These are phyloP conservation scores for Rhabdomys dilectus DNA, from an alignment of 2,113 vertebrate genomes.

Conservation along the genomic window DNA sequence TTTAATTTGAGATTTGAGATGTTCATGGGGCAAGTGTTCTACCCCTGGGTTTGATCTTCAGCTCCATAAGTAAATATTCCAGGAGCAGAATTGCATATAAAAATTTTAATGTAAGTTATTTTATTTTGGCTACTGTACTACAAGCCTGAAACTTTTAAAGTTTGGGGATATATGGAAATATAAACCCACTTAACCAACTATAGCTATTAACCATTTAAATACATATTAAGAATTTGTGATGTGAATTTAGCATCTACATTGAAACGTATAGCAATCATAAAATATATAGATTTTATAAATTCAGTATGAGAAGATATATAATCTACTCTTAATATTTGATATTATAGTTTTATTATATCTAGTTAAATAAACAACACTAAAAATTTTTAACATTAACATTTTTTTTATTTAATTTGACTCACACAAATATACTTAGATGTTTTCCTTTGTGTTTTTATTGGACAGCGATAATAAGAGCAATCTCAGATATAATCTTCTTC, in stretches of 20 bases:
- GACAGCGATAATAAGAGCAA: background rate
- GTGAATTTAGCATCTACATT: conserved; percentile 38
- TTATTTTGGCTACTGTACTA: background rate
- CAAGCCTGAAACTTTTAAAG: background rate
- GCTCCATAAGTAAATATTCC: background rate
- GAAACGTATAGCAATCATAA: background rate
- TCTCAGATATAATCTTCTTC: conserved; percentile 35
- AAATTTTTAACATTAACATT: conserved; percentile 21
- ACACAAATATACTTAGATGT: background rate
- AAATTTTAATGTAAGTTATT: background rate
- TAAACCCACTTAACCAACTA: background rate
- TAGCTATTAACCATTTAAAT: conserved; percentile 26
- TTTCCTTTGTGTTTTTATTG: background rate
- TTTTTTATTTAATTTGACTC: conserved; percentile 19
- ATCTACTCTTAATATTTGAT: background rate
- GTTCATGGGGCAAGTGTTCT: background rate
- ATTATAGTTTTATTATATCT: background rate
- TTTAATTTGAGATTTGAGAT: background rate
- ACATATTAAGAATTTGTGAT: background rate
- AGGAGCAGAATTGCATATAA: background rate
- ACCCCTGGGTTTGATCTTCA: background rate
- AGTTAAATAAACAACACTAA: conserved; percentile 54
- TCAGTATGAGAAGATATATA: background rate
- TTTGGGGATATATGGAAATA: background rate
- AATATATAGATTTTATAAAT: background rate